Percentiles rank a stretch among this genome's conserved stretches.
Conservation (phyloP, 2,113 vertebrate species). For the Megatriorchis doriae region DNA sequence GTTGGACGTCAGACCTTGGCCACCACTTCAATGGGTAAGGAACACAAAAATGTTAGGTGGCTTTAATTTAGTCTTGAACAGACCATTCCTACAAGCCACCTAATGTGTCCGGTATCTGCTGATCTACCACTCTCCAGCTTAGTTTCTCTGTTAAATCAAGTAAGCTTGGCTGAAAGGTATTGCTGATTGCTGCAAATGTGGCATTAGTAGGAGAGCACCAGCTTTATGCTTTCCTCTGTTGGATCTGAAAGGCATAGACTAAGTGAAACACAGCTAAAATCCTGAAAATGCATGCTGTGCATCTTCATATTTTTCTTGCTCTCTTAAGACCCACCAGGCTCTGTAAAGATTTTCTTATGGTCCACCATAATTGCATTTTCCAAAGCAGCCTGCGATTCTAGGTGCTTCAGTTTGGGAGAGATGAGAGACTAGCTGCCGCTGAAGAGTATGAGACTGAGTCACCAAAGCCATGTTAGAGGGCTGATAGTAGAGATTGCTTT, state of each 20-base stretch:
- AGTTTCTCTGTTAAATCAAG: not conserved
- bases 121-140: not conserved
- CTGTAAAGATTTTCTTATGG: not conserved
- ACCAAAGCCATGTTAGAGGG: not conserved
- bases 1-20: constrained; percentile 96
- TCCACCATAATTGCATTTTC: not conserved
- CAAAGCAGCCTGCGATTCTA: not conserved
- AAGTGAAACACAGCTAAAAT: not conserved
- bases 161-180: not conserved
- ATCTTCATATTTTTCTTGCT: not conserved
- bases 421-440: not conserved
- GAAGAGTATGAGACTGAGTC: not conserved
- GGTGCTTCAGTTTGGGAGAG: not conserved
- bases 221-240: not conserved
- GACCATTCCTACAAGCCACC: not conserved
- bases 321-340: not conserved
- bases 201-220: not conserved
- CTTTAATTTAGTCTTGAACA: not conserved
- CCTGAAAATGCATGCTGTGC: not conserved
- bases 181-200: not conserved
- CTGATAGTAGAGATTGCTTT: not conserved
- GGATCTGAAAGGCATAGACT: not conserved
- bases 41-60: not conserved
- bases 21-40: constrained; percentile 97
- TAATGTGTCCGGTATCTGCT: not conserved